Percentiles rank a stretch among this genome's conserved stretches.
These are phyloP conservation scores for Mola mola DNA, from an alignment of 2,113 vertebrate species.

Conservation along the genomic window DNA sequence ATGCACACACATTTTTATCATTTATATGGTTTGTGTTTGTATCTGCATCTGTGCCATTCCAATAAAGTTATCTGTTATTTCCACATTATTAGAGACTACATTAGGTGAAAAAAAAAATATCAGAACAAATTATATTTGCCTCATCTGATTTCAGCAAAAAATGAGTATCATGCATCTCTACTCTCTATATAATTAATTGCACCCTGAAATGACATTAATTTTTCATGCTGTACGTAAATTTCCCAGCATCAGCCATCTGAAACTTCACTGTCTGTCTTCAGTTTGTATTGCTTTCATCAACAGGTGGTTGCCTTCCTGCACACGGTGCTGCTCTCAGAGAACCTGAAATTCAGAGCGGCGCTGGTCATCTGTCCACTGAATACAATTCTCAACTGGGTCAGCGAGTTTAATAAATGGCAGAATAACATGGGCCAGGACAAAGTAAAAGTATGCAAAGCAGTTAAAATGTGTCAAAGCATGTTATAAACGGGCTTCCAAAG, in stretches of 20 bases:
- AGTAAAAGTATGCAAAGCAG: constrained; percentile 83
- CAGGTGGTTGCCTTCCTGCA: constrained; percentile 98
- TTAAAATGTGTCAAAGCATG: neutral
- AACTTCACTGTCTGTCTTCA: neutral
- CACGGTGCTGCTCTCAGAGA: constrained; percentile 87
- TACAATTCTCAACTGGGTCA: constrained; percentile 95
- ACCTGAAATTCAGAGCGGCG: constrained; percentile 88
- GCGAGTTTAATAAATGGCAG: constrained; percentile 97
- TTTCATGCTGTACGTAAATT: neutral
- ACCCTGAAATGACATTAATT: neutral
- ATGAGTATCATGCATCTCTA: too few relatives aligned
- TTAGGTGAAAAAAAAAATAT: too few relatives aligned
- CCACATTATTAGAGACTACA: too few relatives aligned
- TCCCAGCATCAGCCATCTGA: neutral
- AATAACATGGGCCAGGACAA: constrained; percentile 84
- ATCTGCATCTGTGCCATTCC: too few relatives aligned
- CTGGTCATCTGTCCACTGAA: constrained; percentile 96
- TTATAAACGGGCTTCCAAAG: neutral
- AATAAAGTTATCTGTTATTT: too few relatives aligned
- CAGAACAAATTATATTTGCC: too few relatives aligned
- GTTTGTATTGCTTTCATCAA: constrained; percentile 30
- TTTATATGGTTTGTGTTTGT: too few relatives aligned
- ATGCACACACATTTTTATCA: too few relatives aligned
- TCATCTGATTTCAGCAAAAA: neutral
- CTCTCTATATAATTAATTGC: neutral